Evolutionary conservation across 2,888 invertebrate genomes (phyloP).

Genomic region (Sisyra nigra): DNA sequence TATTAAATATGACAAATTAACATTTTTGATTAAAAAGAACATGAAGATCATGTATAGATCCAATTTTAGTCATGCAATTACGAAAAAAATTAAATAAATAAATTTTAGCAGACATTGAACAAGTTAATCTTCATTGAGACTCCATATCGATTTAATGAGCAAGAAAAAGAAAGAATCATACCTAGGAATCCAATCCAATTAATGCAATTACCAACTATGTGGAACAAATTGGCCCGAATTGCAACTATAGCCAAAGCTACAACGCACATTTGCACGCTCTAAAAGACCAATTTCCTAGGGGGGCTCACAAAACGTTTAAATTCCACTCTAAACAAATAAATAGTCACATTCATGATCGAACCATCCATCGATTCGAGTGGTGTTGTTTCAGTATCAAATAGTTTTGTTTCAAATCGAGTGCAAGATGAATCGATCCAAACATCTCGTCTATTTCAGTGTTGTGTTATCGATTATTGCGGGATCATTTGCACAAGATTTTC

Average conservation of each 20-base stretch:
- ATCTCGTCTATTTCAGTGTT: not conserved
- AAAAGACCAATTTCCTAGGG: conserved; percentile 11
- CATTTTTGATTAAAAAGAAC: too few species aligned
- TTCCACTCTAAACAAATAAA: conserved; percentile 7
- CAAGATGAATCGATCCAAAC: not conserved
- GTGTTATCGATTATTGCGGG: not conserved
- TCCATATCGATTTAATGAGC: too few species aligned
- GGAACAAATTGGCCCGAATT: conserved; percentile 12
- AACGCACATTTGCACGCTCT: conserved; percentile 10
- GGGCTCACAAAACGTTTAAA: conserved; percentile 7
- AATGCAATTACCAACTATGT: conserved; percentile 5
- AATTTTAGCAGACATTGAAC: too few species aligned
- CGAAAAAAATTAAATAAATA: too few species aligned
- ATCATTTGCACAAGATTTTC: conserved; percentile 10
- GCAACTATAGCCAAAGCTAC: not conserved
- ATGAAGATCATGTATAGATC: too few species aligned
- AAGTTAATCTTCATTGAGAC: too few species aligned
- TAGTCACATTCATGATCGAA: too few species aligned
- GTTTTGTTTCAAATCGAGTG: not conserved
- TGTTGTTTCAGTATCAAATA: too few species aligned
- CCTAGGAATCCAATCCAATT: not conserved
- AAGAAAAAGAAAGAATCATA: not conserved
- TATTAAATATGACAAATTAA: too few species aligned
- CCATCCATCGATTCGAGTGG: too few species aligned
- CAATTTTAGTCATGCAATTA: too few species aligned